These are phyloP conservation scores for Drosophila leonis DNA, from an alignment of 2,888 invertebrate species.

Conservation along the genomic window DNA sequence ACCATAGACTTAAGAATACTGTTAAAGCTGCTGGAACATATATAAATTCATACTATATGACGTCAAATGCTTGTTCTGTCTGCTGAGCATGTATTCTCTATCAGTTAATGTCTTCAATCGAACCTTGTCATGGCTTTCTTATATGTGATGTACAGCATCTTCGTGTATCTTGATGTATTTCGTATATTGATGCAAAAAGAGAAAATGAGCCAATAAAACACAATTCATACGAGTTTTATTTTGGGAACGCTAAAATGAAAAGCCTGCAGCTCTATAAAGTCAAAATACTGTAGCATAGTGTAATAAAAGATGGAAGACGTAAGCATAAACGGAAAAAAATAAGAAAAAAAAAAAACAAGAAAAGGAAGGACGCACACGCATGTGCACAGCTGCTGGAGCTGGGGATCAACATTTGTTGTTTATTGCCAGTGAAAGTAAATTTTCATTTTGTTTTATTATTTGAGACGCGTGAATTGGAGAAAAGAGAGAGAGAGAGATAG, in stretches of 20 bases:
- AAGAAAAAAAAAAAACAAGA: not conserved
- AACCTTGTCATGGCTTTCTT: slow-evolving; percentile 4
- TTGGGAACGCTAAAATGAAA: slow-evolving; percentile 11
- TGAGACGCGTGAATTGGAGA: slow-evolving; percentile 44
- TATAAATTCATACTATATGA: not conserved
- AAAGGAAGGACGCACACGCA: slow-evolving; percentile 7
- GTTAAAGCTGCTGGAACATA: not conserved
- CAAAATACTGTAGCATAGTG: slow-evolving; percentile 37
- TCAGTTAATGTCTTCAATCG: not conserved
- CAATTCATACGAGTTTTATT: slow-evolving; percentile 19
- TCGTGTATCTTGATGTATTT: not conserved
- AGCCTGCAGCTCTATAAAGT: slow-evolving; percentile 3
- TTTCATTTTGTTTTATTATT: slow-evolving; percentile 77
- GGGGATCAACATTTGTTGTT: slow-evolving; percentile 70
- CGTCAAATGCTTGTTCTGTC: not conserved
- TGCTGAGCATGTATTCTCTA: not conserved
- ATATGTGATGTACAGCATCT: not conserved
- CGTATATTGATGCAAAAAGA: slow-evolving; percentile 13
- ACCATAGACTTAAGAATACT: slow-evolving; percentile 1
- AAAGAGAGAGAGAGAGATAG: not conserved
- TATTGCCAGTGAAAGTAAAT: slow-evolving; percentile 72
- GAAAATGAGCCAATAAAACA: slow-evolving; percentile 44
- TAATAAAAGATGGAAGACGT: slow-evolving; percentile 36
- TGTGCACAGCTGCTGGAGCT: slow-evolving; percentile 11
- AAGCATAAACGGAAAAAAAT: slow-evolving; percentile 8